Percentiles rank a stretch among this genome's conserved stretches.
phyloP scores from a whole-genome alignment of 2,888 invertebrate genomes.

The Cyclophora albipunctata region DNA sequence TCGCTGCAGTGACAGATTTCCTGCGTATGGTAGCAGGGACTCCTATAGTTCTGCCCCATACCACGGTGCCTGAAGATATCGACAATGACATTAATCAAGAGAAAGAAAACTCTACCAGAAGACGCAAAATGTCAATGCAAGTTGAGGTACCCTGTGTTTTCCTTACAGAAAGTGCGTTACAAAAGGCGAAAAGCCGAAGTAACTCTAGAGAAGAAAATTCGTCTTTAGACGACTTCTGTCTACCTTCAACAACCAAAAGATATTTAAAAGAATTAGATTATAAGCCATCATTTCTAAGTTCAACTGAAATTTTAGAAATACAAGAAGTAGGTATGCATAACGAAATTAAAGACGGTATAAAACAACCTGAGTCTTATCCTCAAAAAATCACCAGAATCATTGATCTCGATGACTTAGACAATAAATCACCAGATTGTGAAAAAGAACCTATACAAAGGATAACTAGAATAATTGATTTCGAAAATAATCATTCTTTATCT shows the following conservation, averaged over 20 bases:
- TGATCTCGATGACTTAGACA: constrained; percentile 56
- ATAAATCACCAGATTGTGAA: constrained; percentile 45
- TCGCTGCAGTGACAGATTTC: constrained; percentile 79
- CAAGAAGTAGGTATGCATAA: constrained; percentile 34
- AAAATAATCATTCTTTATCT: constrained; percentile 45
- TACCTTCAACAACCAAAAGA: constrained; percentile 43
- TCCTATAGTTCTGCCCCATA: constrained; percentile 74
- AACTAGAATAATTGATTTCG: constrained; percentile 65
- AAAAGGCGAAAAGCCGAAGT: constrained; percentile 63
- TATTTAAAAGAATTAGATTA: constrained; percentile 46
- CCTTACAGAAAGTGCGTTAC: constrained; percentile 64
- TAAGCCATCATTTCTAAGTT: constrained; percentile 45
- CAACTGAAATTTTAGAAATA: constrained; percentile 46
- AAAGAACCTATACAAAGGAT: constrained; percentile 59
- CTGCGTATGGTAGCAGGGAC: constrained; percentile 79
- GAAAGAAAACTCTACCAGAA: constrained; percentile 54
- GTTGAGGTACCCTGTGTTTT: constrained; percentile 73
- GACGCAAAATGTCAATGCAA: constrained; percentile 72
- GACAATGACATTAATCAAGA: constrained; percentile 64
- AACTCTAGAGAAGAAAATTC: constrained; percentile 66
- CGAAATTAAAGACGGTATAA: constrained; percentile 38
- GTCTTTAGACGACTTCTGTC: constrained; percentile 51
- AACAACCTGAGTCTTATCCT: constrained; percentile 43
- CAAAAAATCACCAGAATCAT: constrained; percentile 68
- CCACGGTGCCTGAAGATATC: constrained; percentile 52